Conservation (phyloP, 2,797 vertebrate species). For the Pampus argenteus region DNA sequence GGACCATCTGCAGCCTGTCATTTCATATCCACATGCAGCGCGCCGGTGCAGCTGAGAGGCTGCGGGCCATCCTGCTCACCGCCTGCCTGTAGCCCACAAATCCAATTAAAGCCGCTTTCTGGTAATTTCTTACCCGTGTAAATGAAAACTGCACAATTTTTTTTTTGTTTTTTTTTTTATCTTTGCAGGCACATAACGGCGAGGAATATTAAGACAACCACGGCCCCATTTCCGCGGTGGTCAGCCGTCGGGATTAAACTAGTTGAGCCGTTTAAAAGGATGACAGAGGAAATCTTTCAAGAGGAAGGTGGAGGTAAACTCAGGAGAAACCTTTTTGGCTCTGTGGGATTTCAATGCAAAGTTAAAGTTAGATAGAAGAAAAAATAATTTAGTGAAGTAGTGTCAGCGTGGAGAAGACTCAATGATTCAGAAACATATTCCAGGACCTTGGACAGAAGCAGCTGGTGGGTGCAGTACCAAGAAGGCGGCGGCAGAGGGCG, state of each 20-base stretch:
- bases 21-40: conserved; percentile 45
- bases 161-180: neutral
- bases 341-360: neutral
- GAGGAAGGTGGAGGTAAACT: conserved; percentile 59
- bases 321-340: conserved; percentile 8
- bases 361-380: neutral
- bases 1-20: conserved; percentile 46
- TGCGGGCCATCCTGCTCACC: conserved; percentile 41
- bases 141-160: neutral
- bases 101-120: conserved; percentile 53
- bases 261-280: conserved; percentile 85
- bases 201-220: conserved; percentile 45
- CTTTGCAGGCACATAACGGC: conserved; percentile 26
- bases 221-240: conserved; percentile 49
- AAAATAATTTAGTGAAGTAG: neutral
- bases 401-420: neutral
- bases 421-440: neutral
- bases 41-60: conserved; percentile 39
- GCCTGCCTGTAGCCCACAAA: conserved; percentile 12
- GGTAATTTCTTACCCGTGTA: conserved; percentile 6
- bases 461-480: neutral
- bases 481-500: conserved; percentile 40
- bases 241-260: conserved; percentile 79
- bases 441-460: conserved; percentile 64
- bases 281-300: conserved; percentile 76